Conservation (phyloP, 2,113 vertebrate species). For the Pitta sordida region DNA sequence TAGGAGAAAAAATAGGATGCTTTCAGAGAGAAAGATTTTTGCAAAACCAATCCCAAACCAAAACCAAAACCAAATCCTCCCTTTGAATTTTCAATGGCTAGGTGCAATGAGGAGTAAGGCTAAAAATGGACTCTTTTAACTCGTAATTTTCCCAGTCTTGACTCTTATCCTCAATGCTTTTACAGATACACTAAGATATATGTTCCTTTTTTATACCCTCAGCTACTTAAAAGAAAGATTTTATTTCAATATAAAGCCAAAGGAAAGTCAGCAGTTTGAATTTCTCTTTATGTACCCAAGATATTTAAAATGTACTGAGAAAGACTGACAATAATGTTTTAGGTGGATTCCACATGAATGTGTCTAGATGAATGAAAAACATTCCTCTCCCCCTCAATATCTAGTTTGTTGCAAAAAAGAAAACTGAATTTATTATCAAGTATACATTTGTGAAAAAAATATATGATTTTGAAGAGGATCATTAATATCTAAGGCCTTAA, state of each 20-base stretch:
- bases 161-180: background rate
- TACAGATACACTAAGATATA: background rate
- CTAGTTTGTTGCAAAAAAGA: background rate
- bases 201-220: background rate
- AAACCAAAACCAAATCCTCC: background rate
- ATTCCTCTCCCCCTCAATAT: no score
- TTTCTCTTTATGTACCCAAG: background rate
- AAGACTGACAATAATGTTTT: background rate
- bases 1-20: background rate
- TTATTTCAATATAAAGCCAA: background rate
- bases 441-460: background rate
- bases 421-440: background rate
- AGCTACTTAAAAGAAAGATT: constrained; percentile 5
- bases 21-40: background rate
- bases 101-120: background rate
- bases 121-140: background rate
- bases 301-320: background rate
- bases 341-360: background rate
- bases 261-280: background rate
- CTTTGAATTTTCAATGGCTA: background rate
- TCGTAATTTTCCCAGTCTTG: background rate
- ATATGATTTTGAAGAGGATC: background rate
- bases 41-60: background rate
- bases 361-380: background rate
- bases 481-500: background rate